Conservation (phyloP, 2,888 invertebrate species). For the Diarsia dahlii region DNA sequence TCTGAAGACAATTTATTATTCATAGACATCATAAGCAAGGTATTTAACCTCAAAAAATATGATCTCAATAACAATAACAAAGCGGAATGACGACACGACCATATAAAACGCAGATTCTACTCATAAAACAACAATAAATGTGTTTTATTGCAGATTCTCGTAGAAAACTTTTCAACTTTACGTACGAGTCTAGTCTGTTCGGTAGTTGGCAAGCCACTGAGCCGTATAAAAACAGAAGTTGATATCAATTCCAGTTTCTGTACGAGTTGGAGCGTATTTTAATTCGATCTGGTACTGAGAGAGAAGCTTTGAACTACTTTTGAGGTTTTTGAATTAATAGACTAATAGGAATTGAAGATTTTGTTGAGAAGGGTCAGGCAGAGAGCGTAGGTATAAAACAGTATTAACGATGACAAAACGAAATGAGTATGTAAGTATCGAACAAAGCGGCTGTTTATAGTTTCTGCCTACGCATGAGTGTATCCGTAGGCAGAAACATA, state of each 20-base stretch:
- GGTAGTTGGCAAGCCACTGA: constrained; percentile 64
- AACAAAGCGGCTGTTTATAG: no score
- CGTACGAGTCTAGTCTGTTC: constrained; percentile 51
- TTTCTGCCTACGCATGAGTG: no score
- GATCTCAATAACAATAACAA: constrained; percentile 40
- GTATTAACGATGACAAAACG: background rate
- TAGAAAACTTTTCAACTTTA: constrained; percentile 67
- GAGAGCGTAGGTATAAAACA: no score
- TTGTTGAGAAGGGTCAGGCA: background rate
- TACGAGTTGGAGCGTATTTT: constrained; percentile 43
- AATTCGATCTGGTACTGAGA: constrained; percentile 28
- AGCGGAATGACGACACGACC: constrained; percentile 33
- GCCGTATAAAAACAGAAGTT: constrained; percentile 63
- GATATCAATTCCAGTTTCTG: constrained; percentile 56
- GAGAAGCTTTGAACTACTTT: background rate
- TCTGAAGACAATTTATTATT: constrained; percentile 1
- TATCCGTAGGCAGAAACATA: no score
- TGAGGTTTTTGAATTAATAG: background rate
- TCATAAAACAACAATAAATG: constrained; percentile 70
- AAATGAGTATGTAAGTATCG: background rate
- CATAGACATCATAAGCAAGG: constrained; percentile 4
- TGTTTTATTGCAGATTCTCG: constrained; percentile 66
- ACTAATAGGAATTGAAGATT: background rate
- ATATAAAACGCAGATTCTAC: constrained; percentile 68
- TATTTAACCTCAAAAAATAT: constrained; percentile 41